phyloP scores from a whole-genome alignment of 1,140 invertebrate species.

The Drosophila truncata region DNA sequence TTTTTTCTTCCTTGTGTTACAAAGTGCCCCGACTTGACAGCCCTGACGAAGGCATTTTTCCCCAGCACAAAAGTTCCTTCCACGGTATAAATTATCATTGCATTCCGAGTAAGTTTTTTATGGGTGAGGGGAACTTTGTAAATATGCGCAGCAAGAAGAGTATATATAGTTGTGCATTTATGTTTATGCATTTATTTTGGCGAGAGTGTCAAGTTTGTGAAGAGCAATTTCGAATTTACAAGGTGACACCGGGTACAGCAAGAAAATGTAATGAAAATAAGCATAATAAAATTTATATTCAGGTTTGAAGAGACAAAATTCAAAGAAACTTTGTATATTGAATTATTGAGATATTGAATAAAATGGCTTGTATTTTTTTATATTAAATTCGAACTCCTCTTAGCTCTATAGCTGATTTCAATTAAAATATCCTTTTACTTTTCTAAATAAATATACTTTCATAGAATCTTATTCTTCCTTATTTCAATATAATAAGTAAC shows the following conservation, averaged over 20 bases:
- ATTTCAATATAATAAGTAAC: neutral
- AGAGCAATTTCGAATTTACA: constrained; percentile 16
- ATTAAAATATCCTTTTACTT: neutral
- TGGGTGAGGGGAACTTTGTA: neutral
- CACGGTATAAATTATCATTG: constrained; percentile 23
- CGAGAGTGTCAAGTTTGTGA: neutral
- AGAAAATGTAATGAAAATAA: neutral
- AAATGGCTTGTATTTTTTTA: neutral
- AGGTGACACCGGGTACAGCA: neutral
- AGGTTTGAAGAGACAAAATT: neutral
- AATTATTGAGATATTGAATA: neutral
- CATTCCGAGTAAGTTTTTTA: constrained; percentile 1
- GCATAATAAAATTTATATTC: constrained; percentile 1
- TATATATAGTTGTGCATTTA: constrained; percentile 20
- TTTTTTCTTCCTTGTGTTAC: constrained; percentile 3
- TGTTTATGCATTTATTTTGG: constrained; percentile 22
- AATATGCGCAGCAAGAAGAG: neutral
- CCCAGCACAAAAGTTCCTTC: neutral
- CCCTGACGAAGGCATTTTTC: constrained; percentile 21
- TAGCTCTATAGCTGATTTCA: neutral
- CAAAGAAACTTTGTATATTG: neutral
- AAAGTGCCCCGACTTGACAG: constrained; percentile 23
- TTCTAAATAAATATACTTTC: neutral
- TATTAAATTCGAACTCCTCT: no score
- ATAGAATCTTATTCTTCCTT: no score